phyloP scores from a whole-genome alignment of 2,888 invertebrate genomes.

The Lampropteryx suffumata region DNA sequence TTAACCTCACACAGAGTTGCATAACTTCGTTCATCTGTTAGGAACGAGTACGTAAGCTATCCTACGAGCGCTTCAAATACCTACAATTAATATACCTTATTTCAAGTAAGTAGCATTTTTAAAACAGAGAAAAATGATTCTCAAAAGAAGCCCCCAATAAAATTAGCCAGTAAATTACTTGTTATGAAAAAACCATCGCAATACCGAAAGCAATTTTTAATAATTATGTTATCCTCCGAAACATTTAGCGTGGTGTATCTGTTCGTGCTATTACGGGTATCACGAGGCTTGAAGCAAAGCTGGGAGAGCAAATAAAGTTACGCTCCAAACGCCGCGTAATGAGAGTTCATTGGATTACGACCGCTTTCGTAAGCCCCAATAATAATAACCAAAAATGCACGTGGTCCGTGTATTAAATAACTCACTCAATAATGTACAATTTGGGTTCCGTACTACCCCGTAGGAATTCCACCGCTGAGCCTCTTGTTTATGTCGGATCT shows the following conservation, averaged over 20 bases:
- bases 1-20: no score
- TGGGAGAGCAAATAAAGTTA: slow-evolving; percentile 74
- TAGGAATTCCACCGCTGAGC: slow-evolving; percentile 46
- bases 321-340: slow-evolving; percentile 72
- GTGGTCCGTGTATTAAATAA: slow-evolving; percentile 76
- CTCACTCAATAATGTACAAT: slow-evolving; percentile 64
- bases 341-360: slow-evolving; percentile 80
- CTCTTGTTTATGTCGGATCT: slow-evolving; percentile 68
- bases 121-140: slow-evolving; percentile 1
- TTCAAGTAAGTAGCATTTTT: not conserved
- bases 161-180: slow-evolving; percentile 29
- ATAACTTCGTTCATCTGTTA: no score
- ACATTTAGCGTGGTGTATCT: slow-evolving; percentile 61
- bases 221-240: slow-evolving; percentile 70
- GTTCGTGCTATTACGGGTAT: slow-evolving; percentile 69
- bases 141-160: slow-evolving; percentile 14
- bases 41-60: no score
- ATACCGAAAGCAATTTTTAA: slow-evolving; percentile 78
- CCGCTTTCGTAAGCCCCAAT: slow-evolving; percentile 70
- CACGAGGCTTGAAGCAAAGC: slow-evolving; percentile 67
- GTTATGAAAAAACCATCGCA: slow-evolving; percentile 53
- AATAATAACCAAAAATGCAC: slow-evolving; percentile 82
- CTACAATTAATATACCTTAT: no score
- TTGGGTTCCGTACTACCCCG: slow-evolving; percentile 36
- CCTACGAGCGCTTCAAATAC: no score